A percentile compares a stretch with the other conserved stretches of the same genome.
phyloP scores from a whole-genome alignment of 1,140 invertebrate species.

The Zophobas atratus region DNA sequence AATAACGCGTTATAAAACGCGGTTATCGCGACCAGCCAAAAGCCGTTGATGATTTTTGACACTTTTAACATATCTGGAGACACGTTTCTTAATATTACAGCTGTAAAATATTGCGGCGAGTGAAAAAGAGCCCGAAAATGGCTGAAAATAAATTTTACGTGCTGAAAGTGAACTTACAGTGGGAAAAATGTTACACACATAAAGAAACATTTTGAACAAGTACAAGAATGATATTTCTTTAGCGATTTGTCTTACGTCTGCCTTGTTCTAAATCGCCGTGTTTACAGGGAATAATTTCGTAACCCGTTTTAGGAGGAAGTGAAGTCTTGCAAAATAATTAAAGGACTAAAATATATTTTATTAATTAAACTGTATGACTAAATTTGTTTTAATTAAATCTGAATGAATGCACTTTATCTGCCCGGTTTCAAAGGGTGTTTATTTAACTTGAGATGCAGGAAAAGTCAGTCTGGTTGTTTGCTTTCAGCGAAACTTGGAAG shows the following conservation, averaged over 20 bases:
- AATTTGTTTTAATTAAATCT: too few relatives aligned
- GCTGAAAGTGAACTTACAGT: conserved; percentile 30
- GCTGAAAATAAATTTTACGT: conserved; percentile 38
- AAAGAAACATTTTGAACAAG: conserved; percentile 36
- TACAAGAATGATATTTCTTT: conserved; percentile 27
- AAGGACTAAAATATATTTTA: too few relatives aligned
- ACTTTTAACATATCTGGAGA: conserved; percentile 37
- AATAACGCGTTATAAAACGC: conserved; percentile 32
- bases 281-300: too few relatives aligned
- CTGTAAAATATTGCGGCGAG: conserved; percentile 27
- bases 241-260: conserved; percentile 1
- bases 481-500: too few relatives aligned
- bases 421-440: too few relatives aligned
- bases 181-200: conserved; percentile 34
- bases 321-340: too few relatives aligned
- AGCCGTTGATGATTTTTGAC: conserved; percentile 36
- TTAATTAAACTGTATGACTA: too few relatives aligned
- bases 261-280: background rate
- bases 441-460: too few relatives aligned
- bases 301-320: too few relatives aligned
- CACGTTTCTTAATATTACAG: conserved; percentile 33
- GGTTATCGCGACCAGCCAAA: conserved; percentile 29
- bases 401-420: too few relatives aligned
- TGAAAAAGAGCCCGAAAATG: conserved; percentile 40
- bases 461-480: too few relatives aligned